Evolutionary conservation across 2,113 vertebrate species (phyloP).

Genomic region (Morone saxatilis): DNA sequence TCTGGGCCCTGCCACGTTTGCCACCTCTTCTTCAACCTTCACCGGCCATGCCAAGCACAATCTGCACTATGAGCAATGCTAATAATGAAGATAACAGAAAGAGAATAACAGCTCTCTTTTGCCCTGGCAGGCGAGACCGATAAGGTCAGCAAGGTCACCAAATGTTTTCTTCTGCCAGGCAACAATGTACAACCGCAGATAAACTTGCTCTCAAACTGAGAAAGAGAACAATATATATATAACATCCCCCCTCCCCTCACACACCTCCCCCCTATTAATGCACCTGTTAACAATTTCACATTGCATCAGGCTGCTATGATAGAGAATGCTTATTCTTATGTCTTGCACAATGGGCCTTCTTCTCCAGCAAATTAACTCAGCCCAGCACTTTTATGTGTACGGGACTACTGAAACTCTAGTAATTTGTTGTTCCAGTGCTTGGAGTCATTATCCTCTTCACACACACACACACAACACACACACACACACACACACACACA

Average conservation of each 20-base stretch:
- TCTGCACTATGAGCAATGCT: conserved; percentile 22
- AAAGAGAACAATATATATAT: neutral
- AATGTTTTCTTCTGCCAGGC: neutral
- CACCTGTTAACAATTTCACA: neutral
- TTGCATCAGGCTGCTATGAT: neutral
- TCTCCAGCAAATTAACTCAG: neutral
- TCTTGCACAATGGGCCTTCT: neutral
- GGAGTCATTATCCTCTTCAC: conserved; percentile 12
- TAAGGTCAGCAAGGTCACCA: conserved; percentile 25
- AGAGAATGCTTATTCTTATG: neutral
- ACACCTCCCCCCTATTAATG: neutral
- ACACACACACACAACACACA: neutral
- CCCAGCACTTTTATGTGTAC: neutral
- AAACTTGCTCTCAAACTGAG: neutral
- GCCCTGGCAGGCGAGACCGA: conserved; percentile 13
- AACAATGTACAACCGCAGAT: neutral
- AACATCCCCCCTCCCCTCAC: neutral
- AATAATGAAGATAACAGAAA: conserved; percentile 41
- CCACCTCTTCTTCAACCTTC: conserved; percentile 39
- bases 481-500: neutral
- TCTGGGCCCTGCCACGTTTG: neutral
- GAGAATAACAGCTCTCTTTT: conserved; percentile 10
- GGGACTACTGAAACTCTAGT: neutral
- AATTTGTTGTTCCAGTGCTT: neutral
- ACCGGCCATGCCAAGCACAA: conserved; percentile 1